Conservation (phyloP, 2,113 vertebrate species). For the Sitta europaea region DNA sequence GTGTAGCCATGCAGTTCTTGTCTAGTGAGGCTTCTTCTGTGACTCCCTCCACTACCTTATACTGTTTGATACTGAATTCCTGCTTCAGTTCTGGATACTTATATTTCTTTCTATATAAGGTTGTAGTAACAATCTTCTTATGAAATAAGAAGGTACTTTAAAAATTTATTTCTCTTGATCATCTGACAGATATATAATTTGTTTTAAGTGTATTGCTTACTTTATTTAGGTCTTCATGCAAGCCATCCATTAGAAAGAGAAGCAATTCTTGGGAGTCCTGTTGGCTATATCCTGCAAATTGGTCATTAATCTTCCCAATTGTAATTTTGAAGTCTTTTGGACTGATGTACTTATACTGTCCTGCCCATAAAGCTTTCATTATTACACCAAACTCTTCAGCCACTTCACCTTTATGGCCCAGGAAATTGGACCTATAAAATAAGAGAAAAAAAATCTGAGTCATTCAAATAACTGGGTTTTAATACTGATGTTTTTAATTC, state of each 20-base stretch:
- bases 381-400: conserved; percentile 97
- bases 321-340: conserved; percentile 95
- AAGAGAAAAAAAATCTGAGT: neutral
- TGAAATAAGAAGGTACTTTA: neutral
- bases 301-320: conserved; percentile 95
- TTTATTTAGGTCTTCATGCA: conserved; percentile 98
- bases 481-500: neutral
- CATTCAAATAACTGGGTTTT: neutral
- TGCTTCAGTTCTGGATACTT: neutral
- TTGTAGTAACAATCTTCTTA: neutral
- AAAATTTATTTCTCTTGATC: neutral
- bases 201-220: conserved; percentile 66
- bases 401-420: conserved; percentile 96
- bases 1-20: neutral
- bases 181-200: neutral
- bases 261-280: conserved; percentile 97
- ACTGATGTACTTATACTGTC: conserved; percentile 92
- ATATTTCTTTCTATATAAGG: neutral
- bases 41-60: neutral
- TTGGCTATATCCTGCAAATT: conserved; percentile 91
- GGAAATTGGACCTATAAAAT: conserved; percentile 84
- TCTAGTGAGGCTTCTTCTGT: neutral
- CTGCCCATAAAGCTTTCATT: conserved; percentile 95
- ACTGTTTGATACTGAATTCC: neutral
- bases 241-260: conserved; percentile 96